These are phyloP conservation scores for Podarcis lilfordi DNA, from an alignment of 2,797 vertebrate species.

Conservation along the genomic window DNA sequence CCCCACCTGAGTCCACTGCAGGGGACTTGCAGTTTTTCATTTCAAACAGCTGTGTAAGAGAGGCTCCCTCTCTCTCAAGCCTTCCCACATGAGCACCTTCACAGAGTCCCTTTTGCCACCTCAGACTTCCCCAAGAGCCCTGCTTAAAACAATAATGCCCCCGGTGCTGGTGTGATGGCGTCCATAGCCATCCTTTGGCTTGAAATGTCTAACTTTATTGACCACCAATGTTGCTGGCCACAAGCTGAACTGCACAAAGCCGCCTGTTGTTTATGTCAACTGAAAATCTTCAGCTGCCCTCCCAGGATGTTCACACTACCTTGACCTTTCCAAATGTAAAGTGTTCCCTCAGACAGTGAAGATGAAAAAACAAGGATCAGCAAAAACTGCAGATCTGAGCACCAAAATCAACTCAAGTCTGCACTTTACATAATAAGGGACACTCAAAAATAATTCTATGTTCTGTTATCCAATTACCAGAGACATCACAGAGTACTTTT, in stretches of 20 bases:
- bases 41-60: background rate
- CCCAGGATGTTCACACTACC: slow-evolving; percentile 20
- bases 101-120: background rate
- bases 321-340: slow-evolving; percentile 63
- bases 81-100: too few relatives aligned
- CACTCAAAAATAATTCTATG: slow-evolving; percentile 52
- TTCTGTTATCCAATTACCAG: slow-evolving; percentile 60
- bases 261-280: background rate
- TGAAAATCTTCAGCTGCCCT: slow-evolving; percentile 23
- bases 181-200: background rate
- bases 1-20: background rate
- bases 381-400: slow-evolving; percentile 54
- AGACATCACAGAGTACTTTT: slow-evolving; percentile 41
- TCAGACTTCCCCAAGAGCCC: background rate
- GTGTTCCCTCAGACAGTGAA: slow-evolving; percentile 48
- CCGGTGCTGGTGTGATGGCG: background rate
- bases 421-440: slow-evolving; percentile 53
- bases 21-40: background rate
- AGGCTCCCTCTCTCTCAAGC: background rate
- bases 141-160: background rate
- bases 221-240: background rate
- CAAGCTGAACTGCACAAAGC: slow-evolving; percentile 2
- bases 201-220: background rate
- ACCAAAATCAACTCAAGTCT: slow-evolving; percentile 27
- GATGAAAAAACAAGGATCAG: slow-evolving; percentile 53